Base-by-base conservation (phyloP, 2,888 invertebrate species). In the Diabrotica balteata region DNA sequence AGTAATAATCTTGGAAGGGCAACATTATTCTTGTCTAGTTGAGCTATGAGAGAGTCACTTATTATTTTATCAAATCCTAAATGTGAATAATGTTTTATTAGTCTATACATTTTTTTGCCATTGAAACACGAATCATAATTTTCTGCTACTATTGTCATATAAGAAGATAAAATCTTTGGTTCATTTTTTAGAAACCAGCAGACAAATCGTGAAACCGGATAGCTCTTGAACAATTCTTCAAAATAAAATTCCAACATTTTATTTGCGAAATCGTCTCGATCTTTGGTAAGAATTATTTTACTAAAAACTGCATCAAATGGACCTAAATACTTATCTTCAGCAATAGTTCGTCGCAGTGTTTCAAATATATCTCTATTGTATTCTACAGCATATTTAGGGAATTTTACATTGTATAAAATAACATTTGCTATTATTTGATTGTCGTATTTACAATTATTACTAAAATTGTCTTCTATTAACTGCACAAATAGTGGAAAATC, bases 61-160 rank as follows among this genome's bases (percentile, higher is more conserved):
- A 72, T 7, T 59, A 68, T 71, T 47, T 61, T 52, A 50, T 72
- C 73, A n/a, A 73, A 68, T 2, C 60, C 57, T 8, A 72, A 67
- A 51, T 73, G 71, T 3, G 71, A 72, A 54, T 70, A 68, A 1
- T 65, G 53, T 55, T 66, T 73, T 52, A 71, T 52, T 10, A 58
- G 8, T 10, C 43, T 53, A 52, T n/a, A 57, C 44, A 60, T 54
- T 9, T 47, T 10, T 4, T 9, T 10, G 47, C 47, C 10, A 10
- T 47, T 32, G 5, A 32, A 5, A 32, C 32, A 47, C 47, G 10
- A 44, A 7, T 54, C 9, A 32, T 2, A 32, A 43, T 10, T 42
- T 54, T 32, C 32, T 32, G 32, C 32, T 32, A 42, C 7, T n/a
- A 62, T 50, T 44, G 68, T 57, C 17, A 70, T 69, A 63, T 73